These are phyloP conservation scores for Gerris lacustris DNA, from an alignment of 2,888 invertebrate genomes.

Conservation along the genomic window DNA sequence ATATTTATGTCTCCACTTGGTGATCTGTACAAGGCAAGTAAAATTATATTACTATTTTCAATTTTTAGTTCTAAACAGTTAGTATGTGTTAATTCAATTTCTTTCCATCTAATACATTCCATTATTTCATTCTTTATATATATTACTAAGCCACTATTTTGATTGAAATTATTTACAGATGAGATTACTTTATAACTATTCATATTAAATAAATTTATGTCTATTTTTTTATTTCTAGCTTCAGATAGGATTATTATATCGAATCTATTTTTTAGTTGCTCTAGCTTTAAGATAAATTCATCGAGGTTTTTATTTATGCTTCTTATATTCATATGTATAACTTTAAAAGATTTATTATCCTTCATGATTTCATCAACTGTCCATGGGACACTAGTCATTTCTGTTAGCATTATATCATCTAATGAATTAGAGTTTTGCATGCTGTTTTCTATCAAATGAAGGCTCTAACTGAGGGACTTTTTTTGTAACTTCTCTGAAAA, in stretches of 20 bases:
- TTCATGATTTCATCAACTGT: background rate
- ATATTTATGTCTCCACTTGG: too few relatives aligned
- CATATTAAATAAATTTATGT: background rate
- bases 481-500: too few relatives aligned
- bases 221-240: background rate
- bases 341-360: background rate
- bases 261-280: background rate
- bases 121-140: background rate
- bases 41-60: too few relatives aligned
- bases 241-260: background rate
- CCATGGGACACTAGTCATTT: too few relatives aligned
- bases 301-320: background rate
- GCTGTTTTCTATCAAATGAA: too few relatives aligned
- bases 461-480: too few relatives aligned
- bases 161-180: background rate
- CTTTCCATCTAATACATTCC: too few relatives aligned
- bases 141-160: background rate
- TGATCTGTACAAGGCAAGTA: too few relatives aligned
- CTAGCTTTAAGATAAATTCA: background rate
- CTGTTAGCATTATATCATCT: too few relatives aligned
- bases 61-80: too few relatives aligned
- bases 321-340: background rate
- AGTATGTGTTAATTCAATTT: too few relatives aligned
- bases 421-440: too few relatives aligned
- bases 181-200: background rate